phyloP scores from a whole-genome alignment of 2,888 invertebrate species.

The Athetis lepigone region DNA sequence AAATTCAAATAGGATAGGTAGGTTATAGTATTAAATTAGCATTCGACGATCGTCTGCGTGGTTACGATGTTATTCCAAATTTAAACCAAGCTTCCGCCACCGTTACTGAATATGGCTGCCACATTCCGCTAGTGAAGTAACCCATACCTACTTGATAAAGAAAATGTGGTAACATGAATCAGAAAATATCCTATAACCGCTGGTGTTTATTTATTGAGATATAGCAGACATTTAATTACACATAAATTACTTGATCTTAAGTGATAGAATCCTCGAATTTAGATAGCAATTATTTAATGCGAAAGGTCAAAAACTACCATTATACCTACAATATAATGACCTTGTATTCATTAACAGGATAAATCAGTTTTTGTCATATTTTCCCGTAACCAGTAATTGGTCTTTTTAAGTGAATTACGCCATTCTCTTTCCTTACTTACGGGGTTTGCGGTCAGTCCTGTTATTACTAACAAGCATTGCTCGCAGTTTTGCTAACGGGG shows the following conservation, averaged over 20 bases:
- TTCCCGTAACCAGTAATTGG: neutral
- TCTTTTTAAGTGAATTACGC: neutral
- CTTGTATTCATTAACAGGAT: too few species aligned
- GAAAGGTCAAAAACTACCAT: neutral
- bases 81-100: constrained; percentile 77
- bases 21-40: constrained; percentile 71
- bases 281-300: neutral
- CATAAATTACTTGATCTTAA: neutral
- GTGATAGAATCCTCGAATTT: too few species aligned
- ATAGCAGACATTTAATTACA: neutral
- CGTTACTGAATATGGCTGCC: constrained; percentile 71
- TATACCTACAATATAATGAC: too few species aligned
- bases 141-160: constrained; percentile 36
- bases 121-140: constrained; percentile 63
- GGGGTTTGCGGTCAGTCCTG: too few species aligned
- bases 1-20: constrained; percentile 63
- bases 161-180: constrained; percentile 11
- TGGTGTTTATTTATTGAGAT: neutral
- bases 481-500: too few species aligned
- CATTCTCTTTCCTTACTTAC: neutral
- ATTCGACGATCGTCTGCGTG: constrained; percentile 74
- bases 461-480: too few species aligned
- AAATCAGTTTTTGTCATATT: neutral
- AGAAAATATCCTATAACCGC: constrained; percentile 2
- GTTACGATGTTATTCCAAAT: constrained; percentile 78